Percentiles rank a stretch among this genome's conserved stretches.
Conservation (phyloP, 2,113 vertebrate species). For the Callaeas wilsoni region DNA sequence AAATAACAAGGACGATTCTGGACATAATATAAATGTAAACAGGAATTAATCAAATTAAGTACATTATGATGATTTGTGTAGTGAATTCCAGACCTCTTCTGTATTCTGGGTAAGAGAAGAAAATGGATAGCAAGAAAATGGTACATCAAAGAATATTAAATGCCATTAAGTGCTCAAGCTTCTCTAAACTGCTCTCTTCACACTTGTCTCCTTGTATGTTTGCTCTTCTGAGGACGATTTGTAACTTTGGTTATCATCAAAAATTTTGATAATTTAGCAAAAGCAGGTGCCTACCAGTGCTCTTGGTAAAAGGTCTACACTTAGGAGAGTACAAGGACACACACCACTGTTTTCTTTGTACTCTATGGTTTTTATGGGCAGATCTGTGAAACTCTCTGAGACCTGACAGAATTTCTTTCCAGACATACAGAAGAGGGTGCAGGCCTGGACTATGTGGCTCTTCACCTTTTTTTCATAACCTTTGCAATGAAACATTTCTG, state of each 20-base stretch:
- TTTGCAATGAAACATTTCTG: background rate
- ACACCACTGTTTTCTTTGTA: background rate
- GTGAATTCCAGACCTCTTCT: background rate
- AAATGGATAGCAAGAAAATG: background rate
- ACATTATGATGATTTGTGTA: background rate
- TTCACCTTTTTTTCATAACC: background rate
- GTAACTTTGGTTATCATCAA: background rate
- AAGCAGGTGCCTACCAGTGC: background rate
- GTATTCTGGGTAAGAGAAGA: background rate
- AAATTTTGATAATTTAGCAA: background rate
- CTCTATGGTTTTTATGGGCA: background rate
- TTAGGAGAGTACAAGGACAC: background rate
- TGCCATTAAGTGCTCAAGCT: background rate
- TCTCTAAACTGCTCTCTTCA: background rate
- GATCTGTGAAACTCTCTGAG: background rate
- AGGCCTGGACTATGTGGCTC: background rate
- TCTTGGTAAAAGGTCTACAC: background rate
- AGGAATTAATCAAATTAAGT: background rate
- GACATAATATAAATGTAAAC: background rate
- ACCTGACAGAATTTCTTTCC: background rate
- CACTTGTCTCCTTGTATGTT: background rate
- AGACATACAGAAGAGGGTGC: background rate
- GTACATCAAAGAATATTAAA: background rate
- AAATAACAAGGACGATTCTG: background rate
- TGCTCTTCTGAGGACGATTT: background rate